Conservation (phyloP, 2,113 vertebrate species). For the Oreocharis arfaki region DNA sequence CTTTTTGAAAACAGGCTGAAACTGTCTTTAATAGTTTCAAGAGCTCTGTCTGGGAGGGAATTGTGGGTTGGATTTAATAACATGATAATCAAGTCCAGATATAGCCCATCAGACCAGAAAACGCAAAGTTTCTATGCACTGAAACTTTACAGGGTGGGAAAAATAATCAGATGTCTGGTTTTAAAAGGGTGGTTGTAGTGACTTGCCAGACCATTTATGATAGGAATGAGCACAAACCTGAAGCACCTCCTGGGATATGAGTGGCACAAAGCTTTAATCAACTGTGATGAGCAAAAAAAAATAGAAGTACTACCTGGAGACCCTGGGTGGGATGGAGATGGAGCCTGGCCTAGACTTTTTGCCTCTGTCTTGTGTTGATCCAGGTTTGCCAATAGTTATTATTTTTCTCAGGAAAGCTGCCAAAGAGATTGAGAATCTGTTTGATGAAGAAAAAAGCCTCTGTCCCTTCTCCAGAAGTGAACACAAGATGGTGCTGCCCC, state of each 20-base stretch:
- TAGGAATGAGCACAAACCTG: neutral
- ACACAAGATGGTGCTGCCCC: constrained; percentile 52
- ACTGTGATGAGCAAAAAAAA: neutral
- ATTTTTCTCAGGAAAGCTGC: neutral
- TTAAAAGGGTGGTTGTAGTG: neutral
- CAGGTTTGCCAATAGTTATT: neutral
- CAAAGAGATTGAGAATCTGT: neutral
- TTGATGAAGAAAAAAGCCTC: neutral
- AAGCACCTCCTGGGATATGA: rapidly evolving
- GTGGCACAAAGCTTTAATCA: neutral
- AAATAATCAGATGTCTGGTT: neutral
- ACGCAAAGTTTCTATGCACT: neutral
- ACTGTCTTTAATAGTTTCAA: neutral
- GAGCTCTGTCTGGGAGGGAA: neutral
- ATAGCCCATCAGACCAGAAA: neutral
- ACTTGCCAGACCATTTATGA: neutral
- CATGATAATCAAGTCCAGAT: neutral
- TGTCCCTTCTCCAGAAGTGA: neutral
- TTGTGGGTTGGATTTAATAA: neutral
- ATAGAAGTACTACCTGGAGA: neutral
- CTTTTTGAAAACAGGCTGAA: neutral
- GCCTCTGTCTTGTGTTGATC: neutral
- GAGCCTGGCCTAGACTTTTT: neutral
- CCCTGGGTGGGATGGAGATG: neutral
- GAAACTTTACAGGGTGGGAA: neutral